A percentile compares a stretch with the other conserved stretches of the same genome.
Evolutionary conservation across 2,113 vertebrate species (phyloP).

Genomic region (Eretmodus cyanostictus): DNA sequence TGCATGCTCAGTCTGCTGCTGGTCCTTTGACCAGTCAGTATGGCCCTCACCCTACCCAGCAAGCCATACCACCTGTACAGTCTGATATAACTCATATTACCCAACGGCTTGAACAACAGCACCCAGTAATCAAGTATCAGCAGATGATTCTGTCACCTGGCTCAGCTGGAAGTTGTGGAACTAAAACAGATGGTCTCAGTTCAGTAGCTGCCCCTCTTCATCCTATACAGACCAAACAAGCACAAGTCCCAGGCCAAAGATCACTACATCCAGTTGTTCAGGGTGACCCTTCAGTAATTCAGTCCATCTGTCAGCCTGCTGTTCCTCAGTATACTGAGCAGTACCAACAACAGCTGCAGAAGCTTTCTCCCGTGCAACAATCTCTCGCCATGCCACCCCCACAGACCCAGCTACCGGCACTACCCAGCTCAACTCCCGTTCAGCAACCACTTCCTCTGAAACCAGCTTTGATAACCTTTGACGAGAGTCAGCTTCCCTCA

Average conservation of each 20-base stretch:
- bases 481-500: conserved; percentile 33
- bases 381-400: not conserved
- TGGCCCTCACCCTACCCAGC: conserved; percentile 44
- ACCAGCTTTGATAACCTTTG: conserved; percentile 24
- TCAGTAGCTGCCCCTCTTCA: conserved; percentile 17
- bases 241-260: conserved; percentile 30
- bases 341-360: conserved; percentile 57
- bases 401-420: conserved; percentile 35
- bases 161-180: conserved; percentile 10
- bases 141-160: conserved; percentile 49
- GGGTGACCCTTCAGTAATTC: conserved; percentile 33
- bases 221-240: conserved; percentile 36
- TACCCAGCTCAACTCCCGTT: conserved; percentile 18
- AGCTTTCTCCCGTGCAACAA: conserved; percentile 43
- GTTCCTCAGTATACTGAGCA: conserved; percentile 36
- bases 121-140: conserved; percentile 50
- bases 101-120: conserved; percentile 48
- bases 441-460: conserved; percentile 24
- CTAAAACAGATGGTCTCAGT: conserved; percentile 6
- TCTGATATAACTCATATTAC: conserved; percentile 44
- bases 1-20: conserved; percentile 24
- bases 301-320: conserved; percentile 27
- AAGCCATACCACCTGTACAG: conserved; percentile 43
- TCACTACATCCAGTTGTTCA: conserved; percentile 18
- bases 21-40: conserved; percentile 39